Conservation (phyloP, 2,888 invertebrate genomes). For the Plutella xylostella region DNA sequence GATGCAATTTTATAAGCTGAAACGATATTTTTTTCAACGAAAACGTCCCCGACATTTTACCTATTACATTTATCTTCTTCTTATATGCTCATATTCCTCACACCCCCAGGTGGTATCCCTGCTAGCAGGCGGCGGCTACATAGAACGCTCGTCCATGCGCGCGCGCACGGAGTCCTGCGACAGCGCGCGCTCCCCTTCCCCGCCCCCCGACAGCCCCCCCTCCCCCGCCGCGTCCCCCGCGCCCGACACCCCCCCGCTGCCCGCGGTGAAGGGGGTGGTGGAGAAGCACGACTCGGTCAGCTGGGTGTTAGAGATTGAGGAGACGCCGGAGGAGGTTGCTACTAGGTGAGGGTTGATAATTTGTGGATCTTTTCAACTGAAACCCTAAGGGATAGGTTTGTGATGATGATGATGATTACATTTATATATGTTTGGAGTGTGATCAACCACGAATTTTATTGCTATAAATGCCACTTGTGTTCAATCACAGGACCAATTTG, state of each 20-base stretch:
- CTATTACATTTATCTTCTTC: too few species aligned
- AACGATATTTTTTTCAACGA: too few species aligned
- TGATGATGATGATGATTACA: too few species aligned
- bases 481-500: too few species aligned
- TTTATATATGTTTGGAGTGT: too few species aligned
- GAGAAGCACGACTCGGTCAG: constrained; percentile 89
- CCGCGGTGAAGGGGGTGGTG: constrained; percentile 84
- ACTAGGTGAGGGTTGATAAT: constrained; percentile 62
- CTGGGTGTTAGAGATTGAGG: constrained; percentile 86
- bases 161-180: constrained; percentile 53
- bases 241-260: constrained; percentile 74
- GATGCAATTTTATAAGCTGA: too few species aligned
- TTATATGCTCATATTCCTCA: too few species aligned
- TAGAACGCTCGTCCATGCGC: constrained; percentile 46
- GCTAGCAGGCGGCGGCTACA: constrained; percentile 52
- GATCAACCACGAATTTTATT: too few species aligned
- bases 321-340: constrained; percentile 78
- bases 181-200: constrained; percentile 49
- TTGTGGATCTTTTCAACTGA: too few species aligned
- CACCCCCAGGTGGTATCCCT: constrained; percentile 68
- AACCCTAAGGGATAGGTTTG: too few species aligned
- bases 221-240: constrained; percentile 28
- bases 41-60: too few species aligned
- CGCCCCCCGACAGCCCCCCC: constrained; percentile 10
- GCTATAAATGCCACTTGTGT: too few species aligned